phyloP scores from a whole-genome alignment of 2,113 vertebrate species.

The Thryonomys swinderianus region DNA sequence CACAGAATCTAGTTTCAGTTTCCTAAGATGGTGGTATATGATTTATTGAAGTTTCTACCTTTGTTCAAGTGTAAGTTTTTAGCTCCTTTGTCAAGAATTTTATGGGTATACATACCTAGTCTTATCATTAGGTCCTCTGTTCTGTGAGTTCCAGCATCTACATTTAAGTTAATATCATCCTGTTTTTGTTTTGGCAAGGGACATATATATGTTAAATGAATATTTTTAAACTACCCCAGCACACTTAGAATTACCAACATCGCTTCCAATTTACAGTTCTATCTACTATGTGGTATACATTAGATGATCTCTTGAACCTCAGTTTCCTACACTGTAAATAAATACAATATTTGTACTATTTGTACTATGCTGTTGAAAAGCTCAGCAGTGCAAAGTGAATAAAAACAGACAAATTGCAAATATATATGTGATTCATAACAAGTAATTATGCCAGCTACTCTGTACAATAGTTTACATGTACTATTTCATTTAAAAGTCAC shows the following conservation, averaged over 20 bases:
- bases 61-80: background rate
- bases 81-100: background rate
- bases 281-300: background rate
- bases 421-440: background rate
- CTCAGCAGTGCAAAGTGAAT: background rate
- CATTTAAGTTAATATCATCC: background rate
- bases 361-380: too few species aligned
- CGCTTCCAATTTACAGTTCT: background rate
- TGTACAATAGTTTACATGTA: background rate
- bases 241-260: background rate
- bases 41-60: background rate
- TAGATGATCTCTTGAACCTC: background rate
- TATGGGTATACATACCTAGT: background rate
- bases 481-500: background rate
- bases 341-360: background rate
- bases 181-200: background rate
- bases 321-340: background rate
- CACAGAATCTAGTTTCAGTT: background rate
- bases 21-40: background rate
- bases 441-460: background rate
- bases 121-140: background rate
- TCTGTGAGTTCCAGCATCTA: too few species aligned
- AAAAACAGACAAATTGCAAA: background rate
- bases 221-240: background rate
- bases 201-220: constrained; percentile 3